Base-by-base conservation (phyloP, 2,888 invertebrate genomes). In the Willowsia nigromaculata region DNA sequence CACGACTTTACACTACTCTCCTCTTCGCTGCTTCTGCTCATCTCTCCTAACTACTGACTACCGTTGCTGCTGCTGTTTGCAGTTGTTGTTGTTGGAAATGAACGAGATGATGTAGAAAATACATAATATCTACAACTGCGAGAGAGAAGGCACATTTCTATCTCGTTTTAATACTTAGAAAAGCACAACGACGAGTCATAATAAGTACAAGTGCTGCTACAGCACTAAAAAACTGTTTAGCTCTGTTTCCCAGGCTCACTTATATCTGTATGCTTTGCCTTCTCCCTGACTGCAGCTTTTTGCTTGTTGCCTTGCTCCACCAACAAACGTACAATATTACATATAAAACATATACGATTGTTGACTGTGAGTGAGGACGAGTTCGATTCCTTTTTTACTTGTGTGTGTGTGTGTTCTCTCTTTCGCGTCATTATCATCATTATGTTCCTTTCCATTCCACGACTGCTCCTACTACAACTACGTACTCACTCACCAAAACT, bases 321-420 rank as follows among this genome's bases (percentile, higher is more conserved):
- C n/a, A 74, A 50, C 74, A 74, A 74, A 74, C 74, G 50, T 27
- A 74, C 47, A 74, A 74, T 74, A 74, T 74, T 47, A 74, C 74
- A 74, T 74, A 76, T 88, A 88, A 88, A 88, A 83, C 83, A 65
- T 88, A 83, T 88, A 88, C 88, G 83, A 88, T 88, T 88, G 88
- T 88, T 88, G 88, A 83, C 83, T 83, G 87, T 56, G 80, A 59
- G 85, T 78, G 71, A 88, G 83, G 88, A 88, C 88, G 88, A 88
- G 88, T 88, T 88, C 88, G 88, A 88, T 88, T 88, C 88, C 88
- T 76, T 88, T 85, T 88, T 74, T 59, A 50, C 74, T 74, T 74
- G 71, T 74, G 74, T 88, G 80, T 81, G 68, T 30, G 30, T 62
- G 30, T 30, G 40, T 71, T 65, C 76, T 76, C 78, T 80, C 59